Conservation (phyloP, 1,140 invertebrate species). For the Bombus polaris region DNA sequence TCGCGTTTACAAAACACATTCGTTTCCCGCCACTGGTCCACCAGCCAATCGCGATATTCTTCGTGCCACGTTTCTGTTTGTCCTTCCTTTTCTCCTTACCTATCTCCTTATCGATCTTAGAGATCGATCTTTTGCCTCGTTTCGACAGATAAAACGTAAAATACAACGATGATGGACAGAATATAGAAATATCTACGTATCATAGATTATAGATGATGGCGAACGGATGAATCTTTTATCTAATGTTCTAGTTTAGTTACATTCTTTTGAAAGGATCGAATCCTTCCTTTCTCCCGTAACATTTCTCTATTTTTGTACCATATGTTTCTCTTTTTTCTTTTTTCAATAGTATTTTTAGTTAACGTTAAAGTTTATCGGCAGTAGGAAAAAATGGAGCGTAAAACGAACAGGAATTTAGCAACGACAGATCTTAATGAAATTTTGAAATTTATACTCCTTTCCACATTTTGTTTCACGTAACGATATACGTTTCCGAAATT, state of each 20-base stretch:
- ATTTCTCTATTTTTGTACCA: neutral
- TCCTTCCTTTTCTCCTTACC: neutral
- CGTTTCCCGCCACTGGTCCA: constrained; percentile 26
- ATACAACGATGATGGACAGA: no score
- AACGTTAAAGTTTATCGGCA: neutral
- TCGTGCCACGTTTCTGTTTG: neutral
- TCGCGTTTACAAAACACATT: constrained; percentile 66
- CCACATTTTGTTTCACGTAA: neutral
- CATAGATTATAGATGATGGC: neutral
- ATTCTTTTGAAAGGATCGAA: no score
- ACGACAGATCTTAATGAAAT: constrained; percentile 1
- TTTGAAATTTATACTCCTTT: neutral
- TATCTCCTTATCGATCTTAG: neutral
- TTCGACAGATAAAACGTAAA: neutral
- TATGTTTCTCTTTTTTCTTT: no score
- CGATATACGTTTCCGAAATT: neutral
- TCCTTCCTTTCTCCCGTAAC: neutral
- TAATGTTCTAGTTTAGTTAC: no score
- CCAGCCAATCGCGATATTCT: neutral
- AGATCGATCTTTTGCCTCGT: neutral
- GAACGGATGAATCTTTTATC: neutral
- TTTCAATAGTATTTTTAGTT: neutral
- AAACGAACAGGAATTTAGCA: neutral
- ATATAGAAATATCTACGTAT: neutral
- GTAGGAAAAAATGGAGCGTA: neutral